phyloP scores from a whole-genome alignment of 2,113 vertebrate genomes.

The Phaetusa simplex region DNA sequence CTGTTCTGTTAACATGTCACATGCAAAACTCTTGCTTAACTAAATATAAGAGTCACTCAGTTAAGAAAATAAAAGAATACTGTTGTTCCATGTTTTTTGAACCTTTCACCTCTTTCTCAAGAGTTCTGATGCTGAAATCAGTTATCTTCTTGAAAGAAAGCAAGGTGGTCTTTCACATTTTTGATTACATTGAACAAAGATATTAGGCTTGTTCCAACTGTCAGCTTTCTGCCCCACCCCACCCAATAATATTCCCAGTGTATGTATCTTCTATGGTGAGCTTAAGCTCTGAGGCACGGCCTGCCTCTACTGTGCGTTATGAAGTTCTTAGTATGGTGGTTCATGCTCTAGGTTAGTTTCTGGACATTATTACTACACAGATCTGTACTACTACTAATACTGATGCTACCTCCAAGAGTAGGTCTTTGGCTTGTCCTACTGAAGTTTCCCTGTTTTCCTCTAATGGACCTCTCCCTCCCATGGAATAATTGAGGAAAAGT shows the following conservation, averaged over 20 bases:
- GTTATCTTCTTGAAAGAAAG: background rate
- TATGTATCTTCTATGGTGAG: background rate
- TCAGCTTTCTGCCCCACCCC: background rate
- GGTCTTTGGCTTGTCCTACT: background rate
- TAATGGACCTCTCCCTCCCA: background rate
- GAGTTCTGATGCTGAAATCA: background rate
- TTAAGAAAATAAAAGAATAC: background rate
- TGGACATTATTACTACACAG: background rate
- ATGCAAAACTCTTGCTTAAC: background rate
- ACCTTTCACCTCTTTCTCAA: background rate
- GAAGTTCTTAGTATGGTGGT: background rate
- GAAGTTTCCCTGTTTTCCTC: background rate
- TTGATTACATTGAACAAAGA: background rate
- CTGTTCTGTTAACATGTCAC: background rate
- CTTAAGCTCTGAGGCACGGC: background rate
- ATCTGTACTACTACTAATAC: background rate
- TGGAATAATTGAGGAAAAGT: background rate
- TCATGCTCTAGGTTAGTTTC: background rate
- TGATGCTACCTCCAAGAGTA: background rate
- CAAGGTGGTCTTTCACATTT: background rate
- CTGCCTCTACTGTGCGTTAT: background rate
- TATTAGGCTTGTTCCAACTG: background rate
- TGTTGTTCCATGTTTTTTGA: background rate
- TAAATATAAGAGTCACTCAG: background rate
- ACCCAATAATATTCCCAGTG: background rate